Percentiles rank a stretch among this genome's conserved stretches.
Evolutionary conservation across 1,140 invertebrate species (phyloP).

Genomic region (Calosoma granatense): DNA sequence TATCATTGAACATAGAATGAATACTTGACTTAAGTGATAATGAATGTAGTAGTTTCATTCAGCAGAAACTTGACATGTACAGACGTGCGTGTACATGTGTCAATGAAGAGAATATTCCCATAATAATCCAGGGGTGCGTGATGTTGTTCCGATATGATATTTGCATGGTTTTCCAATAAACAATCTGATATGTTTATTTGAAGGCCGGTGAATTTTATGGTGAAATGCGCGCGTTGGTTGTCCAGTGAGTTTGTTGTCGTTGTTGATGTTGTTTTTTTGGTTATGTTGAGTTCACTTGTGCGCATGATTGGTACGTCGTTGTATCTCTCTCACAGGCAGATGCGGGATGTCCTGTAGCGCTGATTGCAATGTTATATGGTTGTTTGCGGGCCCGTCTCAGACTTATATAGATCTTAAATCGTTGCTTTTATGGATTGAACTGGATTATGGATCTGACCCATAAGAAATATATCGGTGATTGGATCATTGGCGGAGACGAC

Average conservation of each 20-base stretch:
- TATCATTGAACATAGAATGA: no score
- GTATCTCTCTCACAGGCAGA: not conserved
- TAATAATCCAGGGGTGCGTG: no score
- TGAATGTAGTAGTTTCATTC: no score
- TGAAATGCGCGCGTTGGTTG: not conserved
- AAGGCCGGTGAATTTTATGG: constrained; percentile 2
- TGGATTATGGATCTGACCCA: not conserved
- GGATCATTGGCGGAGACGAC: not conserved
- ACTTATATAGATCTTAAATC: constrained; percentile 9
- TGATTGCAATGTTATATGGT: constrained; percentile 7
- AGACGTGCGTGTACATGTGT: no score
- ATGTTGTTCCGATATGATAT: no score
- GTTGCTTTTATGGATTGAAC: constrained; percentile 6
- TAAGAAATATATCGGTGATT: constrained; percentile 3
- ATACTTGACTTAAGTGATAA: no score
- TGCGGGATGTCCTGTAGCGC: not conserved
- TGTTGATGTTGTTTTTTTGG: not conserved
- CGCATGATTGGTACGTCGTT: not conserved
- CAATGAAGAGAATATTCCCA: no score
- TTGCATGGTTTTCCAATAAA: constrained; percentile 6
- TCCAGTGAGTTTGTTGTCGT: no score
- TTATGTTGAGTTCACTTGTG: not conserved
- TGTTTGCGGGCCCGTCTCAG: not conserved
- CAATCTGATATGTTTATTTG: constrained; percentile 6
- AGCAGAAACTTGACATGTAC: no score